Base-by-base conservation (phyloP, 2,113 vertebrate genomes). In the Grammomys dolichurus region DNA sequence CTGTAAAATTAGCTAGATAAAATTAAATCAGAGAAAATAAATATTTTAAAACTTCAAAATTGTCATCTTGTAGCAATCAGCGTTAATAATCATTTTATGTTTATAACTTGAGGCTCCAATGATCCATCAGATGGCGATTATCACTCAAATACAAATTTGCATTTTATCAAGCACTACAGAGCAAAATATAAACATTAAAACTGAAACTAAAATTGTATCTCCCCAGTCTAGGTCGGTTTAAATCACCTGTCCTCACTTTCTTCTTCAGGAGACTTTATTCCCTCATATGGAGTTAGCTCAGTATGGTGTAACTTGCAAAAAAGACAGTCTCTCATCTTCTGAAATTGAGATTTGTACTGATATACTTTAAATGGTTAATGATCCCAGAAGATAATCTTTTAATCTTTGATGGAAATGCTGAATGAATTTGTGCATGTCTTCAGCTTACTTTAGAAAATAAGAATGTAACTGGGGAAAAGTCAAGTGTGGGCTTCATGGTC, bases 321-420 rank as follows among this genome's bases (percentile, higher is more conserved):
- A 3, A 17, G 12, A 69, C n/a, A 80, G 28, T 81, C 81, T 51
- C 5, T 46, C 24, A 54, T 26, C 54, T 48, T 54, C 7, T 69
- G 26, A 65, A 95, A 88, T 5, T 91, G 11, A 40, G 85, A 81
- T 87, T 33, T 82, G 16, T 77, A 33, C 36, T 72, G 7, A 92
- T 22, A 26, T 87, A 58, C 46, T 95, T 88, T 80, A 26, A 84
- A 51, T 6, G 60, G 60, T 63, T 75, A 94, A 90, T 60, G 65
- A 14, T 90, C 36, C 28, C 17, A 93, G 36, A 92, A 78, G 36
- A 93, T 73, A 33, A 16, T 75, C 19, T 60, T 95, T 81, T 3
- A 95, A 93, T 91, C 33, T 92, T 92, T 43, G 22, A 95, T 77
- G 51, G 93, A 94, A 95, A 92, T 54, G 72, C 56, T 65, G n/a